Evolutionary conservation across 2,888 invertebrate genomes (phyloP).

Genomic region (Cataglyphis rosenhaueri): DNA sequence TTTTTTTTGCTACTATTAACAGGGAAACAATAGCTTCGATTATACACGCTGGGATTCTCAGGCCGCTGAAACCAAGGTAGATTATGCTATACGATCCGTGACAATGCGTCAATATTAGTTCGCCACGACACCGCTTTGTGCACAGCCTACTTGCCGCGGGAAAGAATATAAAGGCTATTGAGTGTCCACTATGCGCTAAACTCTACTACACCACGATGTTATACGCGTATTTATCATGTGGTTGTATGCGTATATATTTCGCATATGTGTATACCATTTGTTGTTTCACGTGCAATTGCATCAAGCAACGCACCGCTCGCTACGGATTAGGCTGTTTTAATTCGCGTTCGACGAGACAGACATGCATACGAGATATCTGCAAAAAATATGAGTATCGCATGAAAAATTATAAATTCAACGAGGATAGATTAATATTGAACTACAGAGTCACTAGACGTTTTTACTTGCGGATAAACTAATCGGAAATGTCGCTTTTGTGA

Average conservation of each 20-base stretch:
- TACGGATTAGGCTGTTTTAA: constrained; percentile 13
- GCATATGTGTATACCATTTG: not conserved
- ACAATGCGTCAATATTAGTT: constrained; percentile 52
- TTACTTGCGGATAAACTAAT: not conserved
- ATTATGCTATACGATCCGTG: constrained; percentile 50
- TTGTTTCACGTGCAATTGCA: not conserved
- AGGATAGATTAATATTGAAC: not conserved
- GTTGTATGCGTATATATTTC: not conserved
- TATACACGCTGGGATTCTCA: constrained; percentile 29
- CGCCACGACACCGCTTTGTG: constrained; percentile 27
- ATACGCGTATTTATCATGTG: not conserved
- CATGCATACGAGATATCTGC: not conserved
- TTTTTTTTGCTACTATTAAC: constrained; percentile 13
- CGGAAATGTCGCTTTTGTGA: not conserved
- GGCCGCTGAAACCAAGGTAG: constrained; percentile 40
- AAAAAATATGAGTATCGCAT: not conserved
- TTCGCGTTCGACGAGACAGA: not conserved
- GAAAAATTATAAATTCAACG: not conserved
- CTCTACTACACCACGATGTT: not conserved
- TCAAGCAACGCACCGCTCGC: constrained; percentile 1
- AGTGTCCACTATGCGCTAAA: constrained; percentile 36
- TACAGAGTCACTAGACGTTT: not conserved
- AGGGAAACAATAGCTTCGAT: constrained; percentile 20
- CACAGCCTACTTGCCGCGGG: constrained; percentile 32
- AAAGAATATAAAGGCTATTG: constrained; percentile 60